Base-by-base conservation (phyloP, 2,888 invertebrate genomes). In the Athalia rosae region DNA sequence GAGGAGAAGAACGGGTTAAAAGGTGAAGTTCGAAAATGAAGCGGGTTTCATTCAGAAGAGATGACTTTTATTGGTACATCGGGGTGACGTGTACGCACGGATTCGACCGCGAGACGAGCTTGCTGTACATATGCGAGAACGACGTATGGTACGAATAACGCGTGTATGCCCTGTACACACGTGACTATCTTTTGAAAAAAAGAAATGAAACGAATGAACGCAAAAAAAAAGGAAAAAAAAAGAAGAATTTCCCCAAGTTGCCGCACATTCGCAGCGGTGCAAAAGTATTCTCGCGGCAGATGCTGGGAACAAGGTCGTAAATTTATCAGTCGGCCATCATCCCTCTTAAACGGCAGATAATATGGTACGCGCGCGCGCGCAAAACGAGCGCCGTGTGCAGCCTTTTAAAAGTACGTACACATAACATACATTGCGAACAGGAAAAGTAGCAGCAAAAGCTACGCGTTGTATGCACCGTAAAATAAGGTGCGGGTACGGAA, bases 271-370 rank as follows among this genome's bases (percentile, higher is more conserved):
- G 13, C 61, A 15, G 15, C 8, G 13, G 15, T 3, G 8, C 15
- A 1, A 1, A 47, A 15, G 3, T 13, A 48, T 11, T 71, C 43
- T 71, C 43, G 71, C 71, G 71, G 67, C 74, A 62, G 74, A 74
- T 74, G 74, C 74, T 81, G 80, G 79, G 82, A 85, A 85, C 82
- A 80, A 81, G 80, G 81, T 82, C 79, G 83, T 86, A 86, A 86
- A 85, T 87, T 86, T 86, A 86, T 87, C 86, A 82, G 80, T 78
- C 80, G 80, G 80, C 79, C 84, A 85, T 86, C 82, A 79, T 79
- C 79, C 80, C 80, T 83, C 81, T 83, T 82, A 80, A 80, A 79
- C 80, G 77, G 79, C 80, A 81, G 83, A 84, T 85, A 85, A 85
- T 84, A 82, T 78, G 71, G 69, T 53, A 71, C 77, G 77, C 28